phyloP scores from a whole-genome alignment of 2,888 invertebrate genomes.

The Chymomyza amoena region DNA sequence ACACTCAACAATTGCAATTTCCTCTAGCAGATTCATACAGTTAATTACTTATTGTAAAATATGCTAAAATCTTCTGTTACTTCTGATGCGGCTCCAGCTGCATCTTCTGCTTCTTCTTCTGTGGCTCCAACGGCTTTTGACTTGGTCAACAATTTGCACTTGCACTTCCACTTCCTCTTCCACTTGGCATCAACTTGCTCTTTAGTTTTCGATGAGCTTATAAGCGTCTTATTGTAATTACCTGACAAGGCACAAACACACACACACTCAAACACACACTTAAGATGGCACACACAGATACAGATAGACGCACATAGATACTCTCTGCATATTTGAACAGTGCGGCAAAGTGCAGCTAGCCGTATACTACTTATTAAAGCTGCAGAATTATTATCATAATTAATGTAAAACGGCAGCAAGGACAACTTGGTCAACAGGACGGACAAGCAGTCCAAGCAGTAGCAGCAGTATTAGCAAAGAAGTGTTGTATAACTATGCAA shows the following conservation, averaged over 20 bases:
- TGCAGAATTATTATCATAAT: conserved; percentile 69
- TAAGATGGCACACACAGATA: background rate
- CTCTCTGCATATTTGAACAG: conserved; percentile 55
- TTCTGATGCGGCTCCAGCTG: background rate
- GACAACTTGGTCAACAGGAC: background rate
- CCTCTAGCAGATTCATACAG: background rate
- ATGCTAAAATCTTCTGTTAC: conserved; percentile 29
- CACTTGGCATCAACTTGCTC: conserved; percentile 35
- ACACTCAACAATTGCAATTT: background rate
- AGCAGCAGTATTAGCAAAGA: conserved; percentile 16
- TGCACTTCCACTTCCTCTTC: background rate
- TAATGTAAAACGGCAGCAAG: conserved; percentile 43
- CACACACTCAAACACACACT: conserved; percentile 1
- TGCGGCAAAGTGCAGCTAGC: conserved; percentile 38
- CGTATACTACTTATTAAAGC: conserved; percentile 53
- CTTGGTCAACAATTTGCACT: background rate
- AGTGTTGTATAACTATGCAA: conserved; percentile 22
- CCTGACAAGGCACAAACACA: conserved; percentile 56
- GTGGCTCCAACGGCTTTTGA: background rate
- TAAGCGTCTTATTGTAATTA: conserved; percentile 69
- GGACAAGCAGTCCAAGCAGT: conserved; percentile 12
- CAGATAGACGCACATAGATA: conserved; percentile 28
- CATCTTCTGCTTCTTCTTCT: background rate
- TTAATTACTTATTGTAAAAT: conserved; percentile 25
- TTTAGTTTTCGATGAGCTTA: conserved; percentile 60